Percentiles rank a stretch among this genome's conserved stretches.
phyloP scores from a whole-genome alignment of 2,113 vertebrate species.

The Sardina pilchardus region DNA sequence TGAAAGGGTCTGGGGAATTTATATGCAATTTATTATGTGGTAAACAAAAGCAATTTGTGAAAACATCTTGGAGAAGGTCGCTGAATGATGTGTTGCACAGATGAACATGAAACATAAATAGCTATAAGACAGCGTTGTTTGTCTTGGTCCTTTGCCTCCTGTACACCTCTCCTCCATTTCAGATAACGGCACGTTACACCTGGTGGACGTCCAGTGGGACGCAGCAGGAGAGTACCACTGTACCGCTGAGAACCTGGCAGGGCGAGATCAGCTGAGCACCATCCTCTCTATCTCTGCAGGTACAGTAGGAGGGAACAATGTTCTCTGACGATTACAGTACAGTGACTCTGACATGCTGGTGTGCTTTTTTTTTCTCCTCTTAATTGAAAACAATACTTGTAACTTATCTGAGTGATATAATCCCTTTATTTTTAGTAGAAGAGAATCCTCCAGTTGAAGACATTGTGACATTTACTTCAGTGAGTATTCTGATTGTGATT shows the following conservation, averaged over 20 bases:
- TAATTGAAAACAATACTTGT: background rate
- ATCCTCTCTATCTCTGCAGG: conserved; percentile 60
- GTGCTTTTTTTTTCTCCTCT: background rate
- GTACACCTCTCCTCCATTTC: background rate
- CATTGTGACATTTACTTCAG: conserved; percentile 58
- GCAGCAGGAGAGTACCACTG: conserved; percentile 72
- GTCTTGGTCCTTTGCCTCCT: too few relatives aligned
- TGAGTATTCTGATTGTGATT: conserved; percentile 59
- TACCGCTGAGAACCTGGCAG: conserved; percentile 67
- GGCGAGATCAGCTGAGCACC: conserved; percentile 58
- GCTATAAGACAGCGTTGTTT: too few relatives aligned
- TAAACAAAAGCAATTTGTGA: too few relatives aligned
- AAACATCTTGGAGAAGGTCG: too few relatives aligned
- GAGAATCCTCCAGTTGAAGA: conserved; percentile 48
- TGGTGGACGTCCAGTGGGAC: conserved; percentile 57
- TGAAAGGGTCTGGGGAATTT: too few relatives aligned
- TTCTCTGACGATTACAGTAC: background rate
- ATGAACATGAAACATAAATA: too few relatives aligned
- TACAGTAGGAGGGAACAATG: background rate
- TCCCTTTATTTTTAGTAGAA: conserved; percentile 54
- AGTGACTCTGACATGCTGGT: background rate
- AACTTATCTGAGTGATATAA: conserved; percentile 37
- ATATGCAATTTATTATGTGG: too few relatives aligned
- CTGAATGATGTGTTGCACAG: too few relatives aligned
- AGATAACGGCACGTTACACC: conserved; percentile 65